These are phyloP conservation scores for Stomatorhinus walkeri DNA, from an alignment of 2,797 vertebrate genomes.

Conservation along the genomic window DNA sequence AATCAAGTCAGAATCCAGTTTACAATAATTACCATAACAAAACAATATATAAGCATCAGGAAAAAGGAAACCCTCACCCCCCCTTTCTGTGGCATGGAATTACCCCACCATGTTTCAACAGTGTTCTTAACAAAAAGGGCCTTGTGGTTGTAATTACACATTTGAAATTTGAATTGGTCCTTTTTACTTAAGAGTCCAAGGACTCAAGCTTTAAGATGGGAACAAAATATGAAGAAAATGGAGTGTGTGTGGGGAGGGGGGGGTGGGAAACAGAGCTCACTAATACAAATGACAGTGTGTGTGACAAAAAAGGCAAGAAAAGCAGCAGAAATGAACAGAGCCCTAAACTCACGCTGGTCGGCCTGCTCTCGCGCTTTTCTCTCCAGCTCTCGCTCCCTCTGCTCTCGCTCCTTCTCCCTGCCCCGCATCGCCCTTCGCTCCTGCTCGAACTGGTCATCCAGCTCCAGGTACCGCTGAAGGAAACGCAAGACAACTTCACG, in stretches of 20 bases:
- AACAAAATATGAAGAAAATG: not conserved
- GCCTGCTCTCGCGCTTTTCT: slow-evolving; percentile 67
- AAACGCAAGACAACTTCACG: not conserved
- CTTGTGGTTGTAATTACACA: not conserved
- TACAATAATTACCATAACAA: not conserved
- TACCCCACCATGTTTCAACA: not conserved
- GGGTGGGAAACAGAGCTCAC: not conserved
- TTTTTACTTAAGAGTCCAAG: not conserved
- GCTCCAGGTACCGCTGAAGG: slow-evolving; percentile 60
- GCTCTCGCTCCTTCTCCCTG: slow-evolving; percentile 36
- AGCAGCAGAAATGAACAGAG: not conserved
- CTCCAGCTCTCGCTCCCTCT: slow-evolving; percentile 51
- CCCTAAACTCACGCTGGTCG: slow-evolving; percentile 58
- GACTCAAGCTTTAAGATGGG: not conserved
- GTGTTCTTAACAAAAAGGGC: not conserved
- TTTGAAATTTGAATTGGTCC: not conserved
- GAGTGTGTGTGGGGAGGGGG: not conserved
- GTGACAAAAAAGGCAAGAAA: not conserved
- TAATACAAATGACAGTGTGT: not conserved
- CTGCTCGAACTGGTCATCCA: slow-evolving; percentile 68
- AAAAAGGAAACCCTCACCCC: not conserved
- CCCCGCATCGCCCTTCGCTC: slow-evolving; percentile 59
- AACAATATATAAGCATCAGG: not conserved
- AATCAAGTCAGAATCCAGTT: not conserved
- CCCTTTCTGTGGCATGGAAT: not conserved